phyloP scores from a whole-genome alignment of 2,113 vertebrate species.

The Atherinomorus stipes region DNA sequence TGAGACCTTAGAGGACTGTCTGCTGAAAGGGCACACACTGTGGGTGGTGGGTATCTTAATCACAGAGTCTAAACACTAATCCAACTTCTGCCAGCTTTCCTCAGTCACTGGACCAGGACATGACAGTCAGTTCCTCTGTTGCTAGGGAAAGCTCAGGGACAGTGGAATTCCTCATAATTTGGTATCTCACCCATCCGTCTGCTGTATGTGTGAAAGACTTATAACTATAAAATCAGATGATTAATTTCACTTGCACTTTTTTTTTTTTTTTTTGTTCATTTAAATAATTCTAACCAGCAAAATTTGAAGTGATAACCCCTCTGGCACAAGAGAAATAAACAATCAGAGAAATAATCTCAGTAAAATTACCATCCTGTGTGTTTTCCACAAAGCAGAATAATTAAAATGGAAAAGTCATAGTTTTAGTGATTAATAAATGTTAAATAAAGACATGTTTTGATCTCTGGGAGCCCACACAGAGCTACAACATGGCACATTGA shows the following conservation, averaged over 20 bases:
- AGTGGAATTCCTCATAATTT: constrained; percentile 17
- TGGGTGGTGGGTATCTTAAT: constrained; percentile 68
- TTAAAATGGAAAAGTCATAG: neutral
- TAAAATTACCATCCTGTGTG: too few species aligned
- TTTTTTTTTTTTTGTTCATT: neutral
- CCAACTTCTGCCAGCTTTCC: constrained; percentile 39
- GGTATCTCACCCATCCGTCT: neutral
- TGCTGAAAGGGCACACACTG: constrained; percentile 62
- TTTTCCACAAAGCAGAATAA: neutral
- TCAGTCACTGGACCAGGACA: constrained; percentile 27
- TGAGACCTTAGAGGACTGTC: constrained; percentile 56
- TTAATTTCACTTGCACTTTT: neutral
- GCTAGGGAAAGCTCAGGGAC: constrained; percentile 27
- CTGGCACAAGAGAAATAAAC: too few species aligned
- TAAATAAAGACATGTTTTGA: neutral
- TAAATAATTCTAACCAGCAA: neutral
- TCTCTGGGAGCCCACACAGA: too few species aligned
- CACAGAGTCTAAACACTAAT: constrained; percentile 59
- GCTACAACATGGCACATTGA: too few species aligned
- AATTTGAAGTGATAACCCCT: neutral
- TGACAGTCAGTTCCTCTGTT: constrained; percentile 43
- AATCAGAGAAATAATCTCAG: too few species aligned
- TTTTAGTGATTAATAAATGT: neutral
- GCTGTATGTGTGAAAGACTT: neutral
- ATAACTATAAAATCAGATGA: neutral